Evolutionary conservation across 1,140 invertebrate genomes (phyloP), one percentile per base, ranked within the genome.

Genomic region (Cotesia vestalis): DNA sequence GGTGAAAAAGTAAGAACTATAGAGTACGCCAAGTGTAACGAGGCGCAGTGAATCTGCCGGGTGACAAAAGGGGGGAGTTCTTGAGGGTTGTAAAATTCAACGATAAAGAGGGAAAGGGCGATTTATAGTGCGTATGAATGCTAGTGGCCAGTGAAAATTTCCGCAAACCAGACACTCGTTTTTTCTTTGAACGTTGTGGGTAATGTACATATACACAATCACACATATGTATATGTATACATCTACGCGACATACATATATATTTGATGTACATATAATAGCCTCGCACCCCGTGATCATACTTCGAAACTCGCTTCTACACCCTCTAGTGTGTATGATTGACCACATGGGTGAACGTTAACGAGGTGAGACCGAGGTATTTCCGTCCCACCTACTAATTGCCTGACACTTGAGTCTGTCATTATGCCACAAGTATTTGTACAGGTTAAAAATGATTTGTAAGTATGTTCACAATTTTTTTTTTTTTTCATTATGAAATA

Each of bases 311-410:
- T 17, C 53, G 14, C 53, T 60, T 20, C 46, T 17, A 17, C 46
- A 27, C 51, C 53, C 63, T 52, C 69, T 8, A 46, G 38, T 14
- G 36, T 66, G 53, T 66, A 71, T 51, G 60, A 55, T 57, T 60
- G 70, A 72, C 53, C 63, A 52, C 20, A 66, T 63, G 61, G 53
- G 52, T 34, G 27, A 64, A 36, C 53, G 63, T 38, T 72, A 72
- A 72, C 70, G 70, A 72, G 70, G 70, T 72, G 70, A 64, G 63
- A 66, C 69, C 70, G 20, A 66, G 70, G 70, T 66, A 63, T 72
- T 72, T 60, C 70, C 63, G 70, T 35, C 63, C 63, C 55, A 66
- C 55, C n/a, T 46, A 72, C 40, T 72, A 72, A 72, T 72, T 72
- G 36, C 52, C 52, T 66, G 14, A 66, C 62, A 66, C 63, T 66